phyloP scores from a whole-genome alignment of 1,140 invertebrate genomes.

The Holotrichia oblita region DNA sequence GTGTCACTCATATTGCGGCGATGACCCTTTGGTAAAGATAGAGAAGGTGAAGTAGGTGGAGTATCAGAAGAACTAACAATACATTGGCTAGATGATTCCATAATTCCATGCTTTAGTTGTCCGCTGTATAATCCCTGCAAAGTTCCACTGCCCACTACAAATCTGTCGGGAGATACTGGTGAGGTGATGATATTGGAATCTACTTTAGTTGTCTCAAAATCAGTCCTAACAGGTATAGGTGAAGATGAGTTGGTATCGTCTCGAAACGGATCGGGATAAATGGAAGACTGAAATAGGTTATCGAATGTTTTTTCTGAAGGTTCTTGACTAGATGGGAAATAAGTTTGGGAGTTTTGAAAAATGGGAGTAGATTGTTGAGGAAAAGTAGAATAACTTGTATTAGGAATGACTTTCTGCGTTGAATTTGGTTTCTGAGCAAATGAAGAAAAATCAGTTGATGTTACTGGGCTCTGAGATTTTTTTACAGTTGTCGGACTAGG shows the following conservation, averaged over 20 bases:
- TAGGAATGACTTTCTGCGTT: conserved; percentile 47
- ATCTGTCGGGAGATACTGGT: conserved; percentile 50
- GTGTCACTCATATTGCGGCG: conserved; percentile 87
- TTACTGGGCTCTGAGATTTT: conserved; percentile 58
- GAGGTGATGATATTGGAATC: conserved; percentile 44
- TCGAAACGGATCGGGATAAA: conserved; percentile 71
- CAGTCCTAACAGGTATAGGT: conserved; percentile 21
- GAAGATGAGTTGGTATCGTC: conserved; percentile 58
- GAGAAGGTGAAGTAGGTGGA: conserved; percentile 66
- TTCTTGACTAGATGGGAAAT: conserved; percentile 41
- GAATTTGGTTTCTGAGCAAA: conserved; percentile 29
- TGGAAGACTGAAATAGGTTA: conserved; percentile 63
- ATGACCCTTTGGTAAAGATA: conserved; percentile 67
- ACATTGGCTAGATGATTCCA: conserved; percentile 59
- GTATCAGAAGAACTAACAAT: conserved; percentile 60
- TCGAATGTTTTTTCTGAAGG: conserved; percentile 51
- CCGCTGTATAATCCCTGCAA: not conserved
- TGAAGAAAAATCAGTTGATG: conserved; percentile 45
- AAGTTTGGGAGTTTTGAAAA: conserved; percentile 37
- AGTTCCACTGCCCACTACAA: conserved; percentile 43
- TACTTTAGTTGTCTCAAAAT: conserved; percentile 21
- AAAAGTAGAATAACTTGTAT: conserved; percentile 35
- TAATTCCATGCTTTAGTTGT: conserved; percentile 48
- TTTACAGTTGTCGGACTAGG: conserved; percentile 62
- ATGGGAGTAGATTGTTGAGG: conserved; percentile 19